phyloP scores from a whole-genome alignment of 2,888 invertebrate genomes.

The Abrostola triplasia region DNA sequence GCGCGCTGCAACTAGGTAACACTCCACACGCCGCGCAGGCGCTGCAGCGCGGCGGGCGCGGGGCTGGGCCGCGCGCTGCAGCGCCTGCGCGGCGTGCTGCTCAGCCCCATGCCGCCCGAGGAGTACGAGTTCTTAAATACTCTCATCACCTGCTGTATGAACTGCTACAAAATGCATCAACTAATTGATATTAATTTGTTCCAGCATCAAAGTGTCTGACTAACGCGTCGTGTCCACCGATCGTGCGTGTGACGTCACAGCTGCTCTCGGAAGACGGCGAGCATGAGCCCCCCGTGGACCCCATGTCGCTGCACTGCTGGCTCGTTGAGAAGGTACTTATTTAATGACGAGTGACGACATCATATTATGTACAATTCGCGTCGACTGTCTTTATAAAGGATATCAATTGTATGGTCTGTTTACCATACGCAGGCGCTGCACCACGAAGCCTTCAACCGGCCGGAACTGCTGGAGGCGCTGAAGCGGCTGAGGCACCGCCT shows the following conservation, averaged over 20 bases:
- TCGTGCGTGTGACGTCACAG: constrained; percentile 42
- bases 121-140: no score
- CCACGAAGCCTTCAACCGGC: constrained; percentile 89
- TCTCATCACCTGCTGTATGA: no score
- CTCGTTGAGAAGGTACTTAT: constrained; percentile 88
- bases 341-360: background rate
- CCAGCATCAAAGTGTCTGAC: constrained; percentile 67
- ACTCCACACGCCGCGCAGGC: background rate
- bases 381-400: no score
- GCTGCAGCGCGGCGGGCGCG: no score
- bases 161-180: background rate
- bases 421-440: constrained; percentile 83
- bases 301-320: constrained; percentile 87
- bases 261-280: constrained; percentile 62
- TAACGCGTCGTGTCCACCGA: constrained; percentile 31
- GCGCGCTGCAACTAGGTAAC: constrained; percentile 94
- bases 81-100: no score
- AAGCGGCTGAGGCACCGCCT: constrained; percentile 82
- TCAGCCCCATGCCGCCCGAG: constrained; percentile 17
- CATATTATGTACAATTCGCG: background rate
- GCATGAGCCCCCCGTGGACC: constrained; percentile 72
- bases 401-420: background rate
- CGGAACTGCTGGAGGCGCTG: constrained; percentile 73
- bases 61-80: no score
- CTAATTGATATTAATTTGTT: background rate